These are phyloP conservation scores for Gasteruption jaculator DNA, from an alignment of 2,888 invertebrate species.

Conservation along the genomic window DNA sequence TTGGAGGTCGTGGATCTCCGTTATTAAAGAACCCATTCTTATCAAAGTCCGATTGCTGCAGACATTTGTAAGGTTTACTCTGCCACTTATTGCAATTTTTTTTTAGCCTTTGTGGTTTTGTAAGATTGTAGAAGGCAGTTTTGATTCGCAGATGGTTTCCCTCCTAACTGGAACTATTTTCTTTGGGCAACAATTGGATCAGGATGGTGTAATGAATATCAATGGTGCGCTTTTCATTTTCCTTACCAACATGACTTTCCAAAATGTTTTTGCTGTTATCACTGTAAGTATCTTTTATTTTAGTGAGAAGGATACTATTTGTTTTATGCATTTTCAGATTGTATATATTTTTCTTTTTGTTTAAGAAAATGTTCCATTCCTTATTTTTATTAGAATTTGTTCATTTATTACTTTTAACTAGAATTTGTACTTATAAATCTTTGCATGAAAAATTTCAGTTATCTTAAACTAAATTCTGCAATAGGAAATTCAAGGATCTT, in stretches of 20 bases:
- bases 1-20: constrained; percentile 86
- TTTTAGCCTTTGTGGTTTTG: not conserved
- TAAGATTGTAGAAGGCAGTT: not conserved
- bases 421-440: too few relatives aligned
- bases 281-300: too few relatives aligned
- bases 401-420: constrained; percentile 1
- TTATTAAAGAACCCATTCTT: constrained; percentile 85
- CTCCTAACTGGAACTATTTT: constrained; percentile 85
- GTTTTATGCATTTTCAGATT: too few relatives aligned
- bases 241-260: constrained; percentile 89
- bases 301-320: constrained; percentile 5
- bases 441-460: too few relatives aligned
- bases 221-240: constrained; percentile 89
- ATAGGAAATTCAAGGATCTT: too few relatives aligned
- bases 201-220: constrained; percentile 90
- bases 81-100: too few relatives aligned
- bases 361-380: constrained; percentile 4
- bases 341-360: constrained; percentile 9
- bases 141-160: constrained; percentile 71
- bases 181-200: constrained; percentile 74
- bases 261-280: constrained; percentile 91
- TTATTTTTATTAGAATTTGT: constrained; percentile 3
- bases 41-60: constrained; percentile 85
- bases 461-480: too few relatives aligned
- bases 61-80: constrained; percentile 75